These are phyloP conservation scores for Pyrocoelia pectoralis DNA, from an alignment of 2,888 invertebrate genomes.

Conservation along the genomic window DNA sequence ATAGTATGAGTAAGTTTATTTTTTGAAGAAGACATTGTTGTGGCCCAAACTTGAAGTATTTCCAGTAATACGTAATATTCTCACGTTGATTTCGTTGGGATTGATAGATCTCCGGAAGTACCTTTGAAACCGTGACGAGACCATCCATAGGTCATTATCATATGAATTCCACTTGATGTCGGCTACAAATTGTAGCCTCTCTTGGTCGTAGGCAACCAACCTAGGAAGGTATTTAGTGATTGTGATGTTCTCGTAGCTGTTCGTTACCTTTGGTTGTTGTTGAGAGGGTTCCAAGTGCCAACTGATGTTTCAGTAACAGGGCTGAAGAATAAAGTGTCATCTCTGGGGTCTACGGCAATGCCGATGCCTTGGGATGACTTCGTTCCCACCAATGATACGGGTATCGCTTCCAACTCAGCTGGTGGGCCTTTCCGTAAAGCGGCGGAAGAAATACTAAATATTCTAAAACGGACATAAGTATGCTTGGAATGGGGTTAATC, in stretches of 20 bases:
- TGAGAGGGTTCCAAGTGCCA: slow-evolving; percentile 80
- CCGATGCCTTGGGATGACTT: slow-evolving; percentile 87
- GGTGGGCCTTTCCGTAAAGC: slow-evolving; percentile 77
- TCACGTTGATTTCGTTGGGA: slow-evolving; percentile 74
- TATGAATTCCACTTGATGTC: slow-evolving; percentile 74
- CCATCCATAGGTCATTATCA: slow-evolving; percentile 77
- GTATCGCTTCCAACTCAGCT: slow-evolving; percentile 73
- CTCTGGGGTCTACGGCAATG: slow-evolving; percentile 73
- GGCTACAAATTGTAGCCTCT: slow-evolving; percentile 79
- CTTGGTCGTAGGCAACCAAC: slow-evolving; percentile 75
- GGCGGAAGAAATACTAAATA: slow-evolving; percentile 80
- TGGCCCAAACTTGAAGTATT: slow-evolving; percentile 57
- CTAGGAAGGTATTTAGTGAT: slow-evolving; percentile 57
- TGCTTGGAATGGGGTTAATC: background rate
- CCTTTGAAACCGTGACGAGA: slow-evolving; percentile 81
- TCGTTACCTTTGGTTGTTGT: slow-evolving; percentile 73
- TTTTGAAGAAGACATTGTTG: slow-evolving; percentile 51
- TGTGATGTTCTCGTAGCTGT: background rate
- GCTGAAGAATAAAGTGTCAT: slow-evolving; percentile 79
- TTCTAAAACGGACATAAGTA: slow-evolving; percentile 58
- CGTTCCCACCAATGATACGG: slow-evolving; percentile 79
- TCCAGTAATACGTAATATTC: slow-evolving; percentile 70
- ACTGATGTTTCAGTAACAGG: slow-evolving; percentile 83
- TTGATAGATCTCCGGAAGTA: slow-evolving; percentile 76
- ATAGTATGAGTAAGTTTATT: too few species aligned